A percentile compares a stretch with the other conserved stretches of the same genome.
Evolutionary conservation across 2,888 invertebrate species (phyloP).

Genomic region (Harpalus rubripes): DNA sequence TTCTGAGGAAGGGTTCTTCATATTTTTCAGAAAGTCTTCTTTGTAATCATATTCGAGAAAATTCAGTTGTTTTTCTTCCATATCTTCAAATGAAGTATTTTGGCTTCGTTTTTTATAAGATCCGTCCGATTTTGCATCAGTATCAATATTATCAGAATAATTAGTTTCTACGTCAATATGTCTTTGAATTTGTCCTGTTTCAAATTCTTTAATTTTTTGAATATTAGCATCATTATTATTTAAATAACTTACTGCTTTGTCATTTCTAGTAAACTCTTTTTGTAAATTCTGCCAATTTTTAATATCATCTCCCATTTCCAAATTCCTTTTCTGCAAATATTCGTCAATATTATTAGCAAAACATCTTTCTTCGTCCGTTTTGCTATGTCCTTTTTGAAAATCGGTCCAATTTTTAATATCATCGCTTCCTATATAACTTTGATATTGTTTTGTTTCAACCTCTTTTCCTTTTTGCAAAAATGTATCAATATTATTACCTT

Average conservation of each 20-base stretch:
- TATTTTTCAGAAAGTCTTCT: too few species aligned
- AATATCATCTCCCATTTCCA: conserved; percentile 56
- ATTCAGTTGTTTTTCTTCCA: background rate
- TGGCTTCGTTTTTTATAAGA: background rate
- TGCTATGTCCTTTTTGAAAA: too few species aligned
- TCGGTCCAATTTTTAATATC: background rate
- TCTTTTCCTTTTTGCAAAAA: background rate
- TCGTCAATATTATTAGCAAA: background rate
- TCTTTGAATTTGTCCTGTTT: conserved; percentile 53
- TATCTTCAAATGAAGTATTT: background rate
- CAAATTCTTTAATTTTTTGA: conserved; percentile 71
- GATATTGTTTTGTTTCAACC: background rate
- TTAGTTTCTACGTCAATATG: conserved; percentile 16
- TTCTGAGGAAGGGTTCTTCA: too few species aligned
- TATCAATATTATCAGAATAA: conserved; percentile 28
- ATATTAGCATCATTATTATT: background rate
- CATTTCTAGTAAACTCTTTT: background rate
- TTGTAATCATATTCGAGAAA: too few species aligned
- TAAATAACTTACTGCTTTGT: background rate
- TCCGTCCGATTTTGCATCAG: background rate
- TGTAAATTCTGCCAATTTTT: background rate
- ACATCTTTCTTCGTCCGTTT: background rate
- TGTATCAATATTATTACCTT: conserved; percentile 2
- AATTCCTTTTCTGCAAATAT: conserved; percentile 69
- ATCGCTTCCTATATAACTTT: too few species aligned